Evolutionary conservation across 2,113 vertebrate species (phyloP).

Genomic region (Eulacestoma nigropectus): DNA sequence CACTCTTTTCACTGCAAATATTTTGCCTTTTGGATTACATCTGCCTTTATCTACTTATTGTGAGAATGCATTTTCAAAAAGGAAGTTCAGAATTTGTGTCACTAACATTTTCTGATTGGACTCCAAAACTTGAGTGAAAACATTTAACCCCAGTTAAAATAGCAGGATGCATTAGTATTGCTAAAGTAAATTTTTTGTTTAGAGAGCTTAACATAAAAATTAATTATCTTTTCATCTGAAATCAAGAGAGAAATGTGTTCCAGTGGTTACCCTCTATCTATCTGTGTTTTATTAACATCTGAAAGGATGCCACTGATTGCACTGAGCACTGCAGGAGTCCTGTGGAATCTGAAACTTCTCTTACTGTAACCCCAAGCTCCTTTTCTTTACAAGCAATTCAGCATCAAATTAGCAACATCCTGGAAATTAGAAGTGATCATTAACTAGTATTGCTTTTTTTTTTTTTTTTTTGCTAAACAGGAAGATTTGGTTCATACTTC

Average conservation of each 20-base stretch:
- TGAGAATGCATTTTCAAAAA: neutral
- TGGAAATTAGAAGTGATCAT: neutral
- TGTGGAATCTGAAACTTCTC: neutral
- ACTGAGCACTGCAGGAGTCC: neutral
- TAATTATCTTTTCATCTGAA: neutral
- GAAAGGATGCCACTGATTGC: neutral
- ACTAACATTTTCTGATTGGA: neutral
- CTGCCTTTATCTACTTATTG: neutral
- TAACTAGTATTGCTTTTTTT: neutral
- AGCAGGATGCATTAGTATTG: neutral
- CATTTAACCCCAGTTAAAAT: neutral
- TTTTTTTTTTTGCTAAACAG: neutral
- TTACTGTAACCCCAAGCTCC: neutral
- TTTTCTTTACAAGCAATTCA: neutral
- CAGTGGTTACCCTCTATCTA: neutral
- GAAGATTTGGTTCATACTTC: neutral
- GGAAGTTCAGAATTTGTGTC: neutral
- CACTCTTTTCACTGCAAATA: neutral
- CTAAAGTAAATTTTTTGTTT: neutral
- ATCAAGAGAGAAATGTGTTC: neutral
- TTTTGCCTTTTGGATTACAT: neutral
- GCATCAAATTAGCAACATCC: neutral
- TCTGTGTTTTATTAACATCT: neutral
- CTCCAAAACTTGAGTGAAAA: neutral
- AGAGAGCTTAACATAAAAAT: neutral